Base-by-base conservation (phyloP, 2,797 vertebrate genomes). In the Sebastiscus tertius region DNA sequence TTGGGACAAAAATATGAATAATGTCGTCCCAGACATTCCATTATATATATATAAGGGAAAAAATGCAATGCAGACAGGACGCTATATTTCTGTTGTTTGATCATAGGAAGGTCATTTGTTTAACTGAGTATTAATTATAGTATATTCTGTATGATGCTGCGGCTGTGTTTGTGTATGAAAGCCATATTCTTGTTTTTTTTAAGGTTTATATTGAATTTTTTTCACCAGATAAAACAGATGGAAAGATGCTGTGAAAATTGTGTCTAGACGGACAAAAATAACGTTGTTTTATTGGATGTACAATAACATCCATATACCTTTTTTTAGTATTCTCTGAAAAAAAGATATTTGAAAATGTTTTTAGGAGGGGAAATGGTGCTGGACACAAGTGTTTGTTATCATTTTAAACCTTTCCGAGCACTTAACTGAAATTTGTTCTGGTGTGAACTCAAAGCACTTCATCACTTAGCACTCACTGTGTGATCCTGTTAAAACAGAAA, bases 371-470 rank as follows among this genome's bases (percentile, higher is more conserved):
- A 82, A 86, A 85, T 26, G 70, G 79, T 84, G 63, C 77, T 65
- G 84, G 88, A 82, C 88, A 88, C 66, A 86, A 88, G 75, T 90
- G 90, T 88, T 90, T 86, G 77, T 75, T 86, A 79, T 87, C 55
- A 79, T 52, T 90, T 86, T 76, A 76, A 77, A 75, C 75, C 55
- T 82, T 86, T 93, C 79, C 62, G 83, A 95, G 96, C 96, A 96
- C 96, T 96, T 96, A 46, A 95, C 64, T 70, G 84, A 93, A 88
- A 94, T 86, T 81, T 83, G 89, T 94, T 92, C 85, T 84, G 80
- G 71, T 85, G 79, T 92, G 91, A 94, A 95, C 91, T 93, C 75
- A 70, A 94, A 95, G 94, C 95, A 95, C 95, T 95, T 95, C 92
- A 93, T 94, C 87, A 85, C 82, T 84, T 89, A 84, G 80, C 68